Base-by-base conservation (phyloP, 2,113 vertebrate genomes). In the Collichthys lucidus region DNA sequence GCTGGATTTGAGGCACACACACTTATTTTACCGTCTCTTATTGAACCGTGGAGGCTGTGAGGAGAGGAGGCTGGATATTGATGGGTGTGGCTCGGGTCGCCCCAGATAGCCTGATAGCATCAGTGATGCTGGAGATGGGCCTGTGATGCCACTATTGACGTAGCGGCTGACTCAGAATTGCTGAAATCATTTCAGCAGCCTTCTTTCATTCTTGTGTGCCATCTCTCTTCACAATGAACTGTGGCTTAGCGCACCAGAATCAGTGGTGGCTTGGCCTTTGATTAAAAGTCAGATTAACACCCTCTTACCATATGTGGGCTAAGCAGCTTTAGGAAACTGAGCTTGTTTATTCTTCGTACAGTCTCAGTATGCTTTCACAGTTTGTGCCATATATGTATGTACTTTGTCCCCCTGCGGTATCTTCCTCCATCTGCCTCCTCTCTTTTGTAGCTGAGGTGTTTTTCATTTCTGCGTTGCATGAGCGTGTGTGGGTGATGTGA, bases 261-360 rank as follows among this genome's bases (percentile, higher is more conserved):
- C 79, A 68, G 67, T 15, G 44, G 59, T 26, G 62, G 53, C 55
- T 72, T 73, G 59, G 78, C 57, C 83, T 90, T 87, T 88, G 93
- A 92, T 92, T 90, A 85, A 90, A 91, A 89, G 75, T 84, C 84
- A 91, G 89, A 92, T 93, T 91, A 91, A 84, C 57, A 72, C 59
- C 60, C 72, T 74, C 35, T 62, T 47, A 65, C 69, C 75, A 81
- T 82, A 82, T 76, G 83, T 61, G 61, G 82, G 69, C 69, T 88
- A 75, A 92, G 86, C 88, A 52, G 65, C 72, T 90, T 53, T 62
- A 22, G 70, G 69, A 74, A 86, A 83, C 46, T 20, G 55, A 72
- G 66, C 72, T 61, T 66, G 44, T 87, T 86, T 80, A 78, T 68
- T 68, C 71, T 82, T 53, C 74, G 57, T 2, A 49, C 74, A 22